Evolutionary conservation across 2,797 vertebrate species (phyloP), one percentile per base, ranked within the genome.

Genomic region (Lagodon rhomboides): DNA sequence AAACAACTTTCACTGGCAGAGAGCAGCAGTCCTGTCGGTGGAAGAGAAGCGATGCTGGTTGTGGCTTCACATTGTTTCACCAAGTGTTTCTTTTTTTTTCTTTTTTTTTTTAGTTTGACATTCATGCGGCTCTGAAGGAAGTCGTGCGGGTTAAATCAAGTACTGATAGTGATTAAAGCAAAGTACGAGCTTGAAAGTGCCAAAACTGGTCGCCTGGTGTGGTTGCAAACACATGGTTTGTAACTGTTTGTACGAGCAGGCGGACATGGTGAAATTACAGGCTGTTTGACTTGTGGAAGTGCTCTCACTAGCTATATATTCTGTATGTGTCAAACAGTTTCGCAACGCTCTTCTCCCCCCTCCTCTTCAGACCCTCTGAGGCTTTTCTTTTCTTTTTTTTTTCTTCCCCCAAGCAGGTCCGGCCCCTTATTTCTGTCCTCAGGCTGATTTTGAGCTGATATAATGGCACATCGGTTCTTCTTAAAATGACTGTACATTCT

Each of bases 1-100:
- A 93, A 94, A 95, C 93, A 94, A 92, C 89, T 93, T 91, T 93
- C 88, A 61, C 89, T 87, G 10, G 4, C 5, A 43, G 60, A 1
- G 20, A 63, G 70, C 34, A 34, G 34, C 16, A 18, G 67, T 18
- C 9, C 20, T 15, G 38, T 16, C 0, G 43, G 7, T 18, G 15
- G n/a, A 66, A 68, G 13, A 47, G 7, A 51, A 16, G 41, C 12
- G 44, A 41, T 27, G 25, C 5, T 44, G 25, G 2, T 34, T 63
- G 60, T 30, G 4, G 18, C 12, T 18, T 17, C 11, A 8, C 38
- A 7, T 60, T 30, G 9, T 5, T 43, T 8, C 17, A 13, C 20
- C 10, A 3, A 15, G 34, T 12, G 2, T 56, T 41, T 6, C 7
- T 7, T 34, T 34, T 30, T 30, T 30, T 5, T 30, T 5, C 6